Evolutionary conservation across 2,113 vertebrate species (phyloP).

Genomic region (Campylomormyrus tamandua): DNA sequence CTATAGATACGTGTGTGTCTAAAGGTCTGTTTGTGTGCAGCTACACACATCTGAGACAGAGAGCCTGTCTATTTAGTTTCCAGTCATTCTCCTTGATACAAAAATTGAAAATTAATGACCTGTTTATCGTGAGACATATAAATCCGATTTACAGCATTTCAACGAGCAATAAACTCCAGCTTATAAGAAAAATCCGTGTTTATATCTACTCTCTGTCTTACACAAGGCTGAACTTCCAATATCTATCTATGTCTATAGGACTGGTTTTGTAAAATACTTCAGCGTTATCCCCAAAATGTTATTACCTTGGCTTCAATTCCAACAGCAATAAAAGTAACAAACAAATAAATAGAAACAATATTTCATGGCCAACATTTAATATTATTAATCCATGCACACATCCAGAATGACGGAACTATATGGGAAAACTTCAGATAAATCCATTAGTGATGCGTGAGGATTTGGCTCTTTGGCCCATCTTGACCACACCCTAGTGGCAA

Average conservation of each 20-base stretch:
- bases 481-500: not conserved
- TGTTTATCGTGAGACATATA: not conserved
- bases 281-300: not conserved
- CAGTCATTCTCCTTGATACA: not conserved
- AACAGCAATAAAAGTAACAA: not conserved
- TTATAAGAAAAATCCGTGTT: not conserved
- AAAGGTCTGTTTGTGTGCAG: not conserved
- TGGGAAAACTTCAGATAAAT: not conserved
- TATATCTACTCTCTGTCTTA: not conserved
- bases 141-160: not conserved
- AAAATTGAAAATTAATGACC: not conserved
- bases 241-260: not conserved
- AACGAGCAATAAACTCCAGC: not conserved
- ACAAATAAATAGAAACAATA: not conserved
- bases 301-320: not conserved
- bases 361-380: not conserved
- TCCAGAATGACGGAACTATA: not conserved
- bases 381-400: not conserved
- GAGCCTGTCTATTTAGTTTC: not conserved
- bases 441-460: not conserved
- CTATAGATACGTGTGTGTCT: not conserved
- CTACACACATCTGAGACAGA: not conserved
- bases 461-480: not conserved
- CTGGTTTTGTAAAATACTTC: not conserved
- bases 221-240: not conserved